Base-by-base conservation (phyloP, 2,888 invertebrate genomes). In the Meta bourneti region DNA sequence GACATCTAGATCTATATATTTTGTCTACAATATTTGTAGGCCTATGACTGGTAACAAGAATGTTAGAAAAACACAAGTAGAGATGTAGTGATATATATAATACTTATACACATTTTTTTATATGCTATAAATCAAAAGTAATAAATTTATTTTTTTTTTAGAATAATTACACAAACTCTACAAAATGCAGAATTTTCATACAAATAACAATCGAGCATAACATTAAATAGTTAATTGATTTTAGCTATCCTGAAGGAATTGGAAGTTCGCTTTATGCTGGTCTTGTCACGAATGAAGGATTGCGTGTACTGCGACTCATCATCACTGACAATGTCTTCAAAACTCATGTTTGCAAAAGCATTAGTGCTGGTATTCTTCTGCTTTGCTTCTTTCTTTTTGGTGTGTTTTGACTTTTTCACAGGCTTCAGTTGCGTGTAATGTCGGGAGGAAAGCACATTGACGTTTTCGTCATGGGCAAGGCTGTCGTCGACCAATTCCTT, bases 341-440 rank as follows among this genome's bases (percentile, higher is more conserved):
- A 93, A 80, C 93, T 93, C 93, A 93, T 93, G 74, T 93, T 93
- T 6, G 93, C 90, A 69, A 93, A 93, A 20, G 93, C 93, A 79
- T 93, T 93, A 79, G 74, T 92, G 70, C 89, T 87, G 61, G 84
- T 90, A 8, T 77, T 79, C 49, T 90, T 92, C 9, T 93, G 91
- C 79, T 83, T 90, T 6, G 92, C 92, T 90, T 92, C 92, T 81
- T 91, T 93, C 80, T 91, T 93, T 87, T 92, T 91, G 70, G 82
- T 89, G 52, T 91, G 90, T 61, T 85, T 91, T 69, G 91, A 91
- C 80, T 88, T 93, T 71, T 88, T 93, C 9, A 83, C 77, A 16
- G 92, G 82, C 79, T 93, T 93, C 61, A 91, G 79, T 69, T 91
- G 93, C 13, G 92, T 90, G 71, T 92, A 92, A 49, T 92, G 92